A percentile compares a stretch with the other conserved stretches of the same genome.
phyloP scores from a whole-genome alignment of 1,140 invertebrate species.

The Phenacoccus solenopsis region DNA sequence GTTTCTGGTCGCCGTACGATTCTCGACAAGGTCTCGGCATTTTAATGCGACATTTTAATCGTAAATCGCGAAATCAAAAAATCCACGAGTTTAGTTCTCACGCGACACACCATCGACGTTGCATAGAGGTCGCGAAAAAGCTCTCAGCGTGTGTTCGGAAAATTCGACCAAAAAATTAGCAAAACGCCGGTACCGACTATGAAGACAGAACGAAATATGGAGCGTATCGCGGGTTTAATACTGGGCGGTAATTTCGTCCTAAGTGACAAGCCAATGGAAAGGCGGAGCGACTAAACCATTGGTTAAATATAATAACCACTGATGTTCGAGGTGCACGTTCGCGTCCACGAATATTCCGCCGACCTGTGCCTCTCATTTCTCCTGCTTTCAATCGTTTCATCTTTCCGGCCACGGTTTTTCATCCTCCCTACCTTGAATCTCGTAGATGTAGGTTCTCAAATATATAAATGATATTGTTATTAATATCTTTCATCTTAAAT shows the following conservation, averaged over 20 bases:
- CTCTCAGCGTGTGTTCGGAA: neutral
- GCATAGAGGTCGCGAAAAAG: neutral
- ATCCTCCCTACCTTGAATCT: too few species aligned
- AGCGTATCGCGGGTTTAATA: neutral
- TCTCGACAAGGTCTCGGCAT: conserved; percentile 76
- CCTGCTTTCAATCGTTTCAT: neutral
- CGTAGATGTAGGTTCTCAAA: too few species aligned
- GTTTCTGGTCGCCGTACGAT: conserved; percentile 80
- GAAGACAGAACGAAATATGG: neutral
- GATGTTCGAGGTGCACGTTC: neutral
- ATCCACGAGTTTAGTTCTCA: neutral
- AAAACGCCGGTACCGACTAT: neutral
- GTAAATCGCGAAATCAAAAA: too few species aligned
- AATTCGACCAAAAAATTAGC: neutral
- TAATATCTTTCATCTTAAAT: too few species aligned
- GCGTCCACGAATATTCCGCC: neutral
- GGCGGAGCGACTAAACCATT: neutral
- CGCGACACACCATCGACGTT: neutral
- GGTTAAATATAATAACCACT: neutral
- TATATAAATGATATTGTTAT: too few species aligned
- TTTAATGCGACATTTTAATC: neutral
- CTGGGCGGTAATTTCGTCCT: neutral
- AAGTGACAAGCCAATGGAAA: neutral
- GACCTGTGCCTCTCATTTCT: neutral
- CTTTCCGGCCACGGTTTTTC: neutral